Evolutionary conservation across 92 coral and sea anemone genomes (phyloP).

Genomic region (Umimayanthus kanabou): DNA sequence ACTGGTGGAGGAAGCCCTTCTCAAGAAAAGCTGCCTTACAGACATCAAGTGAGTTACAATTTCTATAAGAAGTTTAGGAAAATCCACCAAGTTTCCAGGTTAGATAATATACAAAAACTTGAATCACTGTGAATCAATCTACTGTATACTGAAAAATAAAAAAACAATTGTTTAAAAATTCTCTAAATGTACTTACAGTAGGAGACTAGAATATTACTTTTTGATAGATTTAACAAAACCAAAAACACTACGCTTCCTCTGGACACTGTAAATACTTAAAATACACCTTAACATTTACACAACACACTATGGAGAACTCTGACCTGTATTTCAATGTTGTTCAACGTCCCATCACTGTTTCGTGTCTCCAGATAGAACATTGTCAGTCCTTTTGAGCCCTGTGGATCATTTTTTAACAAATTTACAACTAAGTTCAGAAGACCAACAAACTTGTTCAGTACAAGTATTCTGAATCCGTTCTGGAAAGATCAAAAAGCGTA

Average conservation of each 20-base stretch:
- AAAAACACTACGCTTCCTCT: not conserved
- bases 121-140: too few relatives aligned
- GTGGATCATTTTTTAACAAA: not conserved
- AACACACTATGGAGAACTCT: not conserved
- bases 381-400: slow-evolving; percentile 94
- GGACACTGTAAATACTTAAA: not conserved
- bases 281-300: not conserved
- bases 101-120: too few relatives aligned
- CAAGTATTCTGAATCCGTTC: too few relatives aligned
- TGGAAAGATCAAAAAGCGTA: too few relatives aligned
- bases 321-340: slow-evolving; percentile 89
- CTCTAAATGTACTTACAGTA: not conserved
- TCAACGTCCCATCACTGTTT: slow-evolving; percentile 65
- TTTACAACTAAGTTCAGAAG: not conserved
- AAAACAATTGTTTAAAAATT: too few relatives aligned
- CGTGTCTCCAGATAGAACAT: slow-evolving; percentile 84
- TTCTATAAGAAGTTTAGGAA: too few relatives aligned
- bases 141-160: not conserved
- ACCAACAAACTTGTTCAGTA: too few relatives aligned
- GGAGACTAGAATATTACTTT: not conserved
- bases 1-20: not conserved
- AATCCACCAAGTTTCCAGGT: not conserved
- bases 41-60: not conserved
- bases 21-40: not conserved
- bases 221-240: too few relatives aligned